These are phyloP conservation scores for Apistogramma diplotaenia DNA, from an alignment of 2,113 vertebrate species.

Conservation along the genomic window DNA sequence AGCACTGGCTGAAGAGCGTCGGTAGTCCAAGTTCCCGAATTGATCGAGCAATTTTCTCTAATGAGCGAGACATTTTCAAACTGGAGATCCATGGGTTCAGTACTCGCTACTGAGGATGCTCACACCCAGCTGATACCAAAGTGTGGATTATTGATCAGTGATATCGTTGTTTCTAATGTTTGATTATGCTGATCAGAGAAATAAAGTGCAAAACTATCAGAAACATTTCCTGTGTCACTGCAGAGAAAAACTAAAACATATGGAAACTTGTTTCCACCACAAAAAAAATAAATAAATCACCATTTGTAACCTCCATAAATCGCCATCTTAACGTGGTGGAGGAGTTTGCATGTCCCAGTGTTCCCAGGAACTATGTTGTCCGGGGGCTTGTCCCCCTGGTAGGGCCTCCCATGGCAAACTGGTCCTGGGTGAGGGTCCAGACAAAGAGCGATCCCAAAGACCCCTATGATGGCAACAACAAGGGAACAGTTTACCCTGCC, in stretches of 20 bases:
- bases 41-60: slow-evolving; percentile 80
- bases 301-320: no score
- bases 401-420: no score
- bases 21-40: slow-evolving; percentile 90
- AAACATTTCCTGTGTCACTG: not conserved
- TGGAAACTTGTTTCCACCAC: no score
- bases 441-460: no score
- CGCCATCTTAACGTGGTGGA: no score
- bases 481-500: no score
- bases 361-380: no score
- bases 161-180: not conserved
- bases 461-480: no score
- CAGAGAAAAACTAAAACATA: not conserved
- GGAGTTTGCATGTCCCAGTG: no score
- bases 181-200: not conserved
- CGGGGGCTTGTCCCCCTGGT: no score
- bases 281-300: no score
- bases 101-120: slow-evolving; percentile 79
- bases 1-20: slow-evolving; percentile 84
- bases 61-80: slow-evolving; percentile 84
- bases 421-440: no score
- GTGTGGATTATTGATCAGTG: not conserved
- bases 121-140: not conserved
- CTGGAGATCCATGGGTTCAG: slow-evolving; percentile 83
- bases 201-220: not conserved